phyloP scores from a whole-genome alignment of 2,888 invertebrate species.

The Acronicta alni region DNA sequence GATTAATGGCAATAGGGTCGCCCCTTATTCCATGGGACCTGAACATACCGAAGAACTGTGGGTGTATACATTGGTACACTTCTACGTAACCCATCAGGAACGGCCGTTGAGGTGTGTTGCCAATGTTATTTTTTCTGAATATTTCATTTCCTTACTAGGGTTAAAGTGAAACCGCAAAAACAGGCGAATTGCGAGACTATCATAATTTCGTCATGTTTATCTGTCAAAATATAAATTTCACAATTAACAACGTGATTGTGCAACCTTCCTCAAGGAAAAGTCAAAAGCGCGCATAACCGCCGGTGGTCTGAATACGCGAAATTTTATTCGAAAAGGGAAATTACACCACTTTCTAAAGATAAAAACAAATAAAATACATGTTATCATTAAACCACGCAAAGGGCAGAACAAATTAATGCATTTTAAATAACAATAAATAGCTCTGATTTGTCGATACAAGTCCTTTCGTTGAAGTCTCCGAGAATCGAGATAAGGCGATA shows the following conservation, averaged over 20 bases:
- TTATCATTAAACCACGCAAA: constrained; percentile 44
- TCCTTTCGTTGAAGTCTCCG: constrained; percentile 21
- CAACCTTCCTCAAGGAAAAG: constrained; percentile 20
- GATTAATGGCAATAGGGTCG: too few species aligned
- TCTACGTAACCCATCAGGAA: too few species aligned
- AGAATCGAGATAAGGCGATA: constrained; percentile 61
- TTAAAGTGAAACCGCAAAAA: not conserved
- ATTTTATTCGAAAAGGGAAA: constrained; percentile 44
- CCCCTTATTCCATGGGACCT: too few species aligned
- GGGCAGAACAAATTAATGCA: constrained; percentile 48
- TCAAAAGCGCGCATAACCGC: constrained; percentile 15
- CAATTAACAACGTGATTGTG: not conserved
- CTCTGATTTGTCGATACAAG: constrained; percentile 46
- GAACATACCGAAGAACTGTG: too few species aligned
- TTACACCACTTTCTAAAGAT: constrained; percentile 41
- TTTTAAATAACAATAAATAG: constrained; percentile 50
- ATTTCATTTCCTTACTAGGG: too few species aligned
- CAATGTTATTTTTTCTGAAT: too few species aligned
- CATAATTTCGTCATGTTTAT: not conserved
- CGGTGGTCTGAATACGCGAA: constrained; percentile 39
- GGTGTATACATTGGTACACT: too few species aligned
- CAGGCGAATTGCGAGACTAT: not conserved
- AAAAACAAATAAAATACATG: constrained; percentile 30
- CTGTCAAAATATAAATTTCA: not conserved
- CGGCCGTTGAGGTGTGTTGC: too few species aligned